These are phyloP conservation scores for Pseudomyrmex pallidus DNA, from an alignment of 1,140 invertebrate species.

Conservation along the genomic window DNA sequence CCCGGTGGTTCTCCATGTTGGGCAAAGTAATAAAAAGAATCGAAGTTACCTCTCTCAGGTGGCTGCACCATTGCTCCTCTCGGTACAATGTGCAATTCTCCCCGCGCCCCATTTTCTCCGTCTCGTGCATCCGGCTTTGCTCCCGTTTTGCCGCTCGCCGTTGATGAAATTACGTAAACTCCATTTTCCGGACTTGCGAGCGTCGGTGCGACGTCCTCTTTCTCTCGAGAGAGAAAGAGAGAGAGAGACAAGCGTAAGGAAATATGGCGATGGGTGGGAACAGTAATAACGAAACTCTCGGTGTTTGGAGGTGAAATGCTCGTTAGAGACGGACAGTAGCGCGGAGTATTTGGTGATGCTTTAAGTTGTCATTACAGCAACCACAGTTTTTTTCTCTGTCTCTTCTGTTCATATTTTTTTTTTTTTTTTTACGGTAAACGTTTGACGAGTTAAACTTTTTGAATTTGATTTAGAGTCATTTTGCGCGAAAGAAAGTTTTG, in stretches of 20 bases:
- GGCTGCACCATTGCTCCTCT: neutral
- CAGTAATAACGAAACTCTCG: constrained; percentile 45
- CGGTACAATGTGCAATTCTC: constrained; percentile 50
- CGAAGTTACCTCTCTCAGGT: constrained; percentile 38
- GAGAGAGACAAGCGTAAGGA: constrained; percentile 26
- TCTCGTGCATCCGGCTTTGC: neutral
- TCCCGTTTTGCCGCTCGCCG: neutral
- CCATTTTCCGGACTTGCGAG: constrained; percentile 49
- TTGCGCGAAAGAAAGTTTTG: neutral
- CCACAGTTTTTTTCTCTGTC: neutral
- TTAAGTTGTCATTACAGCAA: constrained; percentile 32
- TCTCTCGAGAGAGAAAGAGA: constrained; percentile 8
- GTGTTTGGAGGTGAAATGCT: constrained; percentile 37
- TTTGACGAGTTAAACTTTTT: neutral
- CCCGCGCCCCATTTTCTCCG: constrained; percentile 7
- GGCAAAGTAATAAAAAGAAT: constrained; percentile 54
- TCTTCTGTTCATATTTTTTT: neutral
- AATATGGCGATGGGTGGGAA: constrained; percentile 52
- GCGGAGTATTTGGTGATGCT: constrained; percentile 6
- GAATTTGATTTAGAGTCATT: neutral
- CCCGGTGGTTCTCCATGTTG: constrained; percentile 30
- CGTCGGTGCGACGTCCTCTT: constrained; percentile 30
- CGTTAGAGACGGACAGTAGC: neutral
- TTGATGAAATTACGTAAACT: constrained; percentile 61
- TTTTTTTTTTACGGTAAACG: constrained; percentile 13